Conservation (phyloP, 2,113 vertebrate genomes). For the Coregonus clupeaformis region DNA sequence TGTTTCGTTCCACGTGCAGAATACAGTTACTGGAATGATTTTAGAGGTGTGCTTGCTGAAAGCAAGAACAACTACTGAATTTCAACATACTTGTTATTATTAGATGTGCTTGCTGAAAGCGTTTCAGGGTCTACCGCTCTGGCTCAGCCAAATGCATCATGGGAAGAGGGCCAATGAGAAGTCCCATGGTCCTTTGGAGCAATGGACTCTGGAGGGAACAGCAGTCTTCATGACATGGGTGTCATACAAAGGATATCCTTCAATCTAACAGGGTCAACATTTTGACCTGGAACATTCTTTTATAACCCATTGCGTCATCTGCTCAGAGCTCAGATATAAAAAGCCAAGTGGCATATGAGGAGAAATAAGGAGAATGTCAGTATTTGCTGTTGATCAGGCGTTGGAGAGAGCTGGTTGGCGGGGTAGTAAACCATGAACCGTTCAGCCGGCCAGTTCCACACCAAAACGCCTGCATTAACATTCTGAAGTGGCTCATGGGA, state of each 20-base stretch:
- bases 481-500: conserved; percentile 60
- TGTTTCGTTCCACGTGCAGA: no score
- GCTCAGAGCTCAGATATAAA: conserved; percentile 28
- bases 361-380: not conserved
- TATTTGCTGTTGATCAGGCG: not conserved
- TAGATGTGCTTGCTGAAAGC: no score
- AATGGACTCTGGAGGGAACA: not conserved
- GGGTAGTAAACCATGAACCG: not conserved
- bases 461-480: conserved; percentile 67
- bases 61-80: no score
- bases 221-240: not conserved
- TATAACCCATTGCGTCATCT: conserved; percentile 58
- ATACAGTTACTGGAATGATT: no score
- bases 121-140: no score
- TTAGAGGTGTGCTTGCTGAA: no score
- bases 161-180: no score
- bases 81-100: no score
- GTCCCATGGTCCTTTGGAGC: not conserved
- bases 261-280: conserved; percentile 42
- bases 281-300: conserved; percentile 49
- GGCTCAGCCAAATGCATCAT: no score
- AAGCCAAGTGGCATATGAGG: not conserved
- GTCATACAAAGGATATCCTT: conserved; percentile 12
- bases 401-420: no score
- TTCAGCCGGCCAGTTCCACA: not conserved